Base-by-base conservation (phyloP, 64 coral and sea anemone genomes). In the Dendronephthya gigantea region DNA sequence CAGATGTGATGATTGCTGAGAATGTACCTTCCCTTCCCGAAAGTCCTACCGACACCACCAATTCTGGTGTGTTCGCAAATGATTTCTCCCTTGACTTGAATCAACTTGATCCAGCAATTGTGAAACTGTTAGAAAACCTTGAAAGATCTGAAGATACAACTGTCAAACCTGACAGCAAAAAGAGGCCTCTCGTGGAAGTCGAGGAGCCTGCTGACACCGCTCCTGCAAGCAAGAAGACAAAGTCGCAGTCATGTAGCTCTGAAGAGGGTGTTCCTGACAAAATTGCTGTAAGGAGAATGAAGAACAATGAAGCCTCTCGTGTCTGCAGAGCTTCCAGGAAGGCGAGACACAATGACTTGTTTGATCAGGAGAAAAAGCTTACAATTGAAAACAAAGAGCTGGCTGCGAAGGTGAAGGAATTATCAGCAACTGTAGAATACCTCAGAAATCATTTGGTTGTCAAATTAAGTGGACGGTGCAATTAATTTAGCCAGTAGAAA, bases 271-370 rank as follows among this genome's bases (percentile, higher is more conserved):
- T 65, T 16, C 35, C 28, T 89, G 94, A 91, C 76, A 98, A 88
- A 70, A 51, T 81, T 81, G 86, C 69, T 37, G 65, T 87, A 70
- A 86, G 95, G 43, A 72, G 95, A 70, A 75, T 97, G 58, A 97
- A 97, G 51, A 97, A 97, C 86, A 97, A 97, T 84, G 86, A 85
- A 87, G 94, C 94, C 7, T 97, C 94, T 0, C 90, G 85, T 29
- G 82, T 87, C 84, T 88, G 88, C 27, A 82, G 94, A 82, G 94
- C 94, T 82, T 72, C 79, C 27, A 87, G 94, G 35, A 96, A 90
- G 50, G 83, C 82, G 2, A 87, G 65, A 29, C 88, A 96, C 19
- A 68, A 90, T 41, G 90, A 92, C 13, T 68, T 96, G 39, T 96
- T 89, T 86, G 82, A 92, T 47, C 56, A 88, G 50, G 94, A 96